These are phyloP conservation scores for Pegoplata infirma DNA, from an alignment of 2,888 invertebrate species.

Conservation along the genomic window DNA sequence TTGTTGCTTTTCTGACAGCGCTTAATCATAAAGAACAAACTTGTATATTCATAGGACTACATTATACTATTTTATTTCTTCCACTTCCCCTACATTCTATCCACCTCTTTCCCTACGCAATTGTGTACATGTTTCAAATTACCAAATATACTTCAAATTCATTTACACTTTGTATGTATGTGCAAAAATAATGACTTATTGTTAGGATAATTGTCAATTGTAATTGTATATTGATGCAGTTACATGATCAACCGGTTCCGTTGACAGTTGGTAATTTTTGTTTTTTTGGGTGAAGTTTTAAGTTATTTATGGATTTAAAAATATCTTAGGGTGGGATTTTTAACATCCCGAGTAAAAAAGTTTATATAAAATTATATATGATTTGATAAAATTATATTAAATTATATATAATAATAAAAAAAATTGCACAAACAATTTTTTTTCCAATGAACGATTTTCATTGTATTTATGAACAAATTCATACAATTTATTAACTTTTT, in stretches of 20 bases:
- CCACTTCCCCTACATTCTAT: neutral
- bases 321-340: too few relatives aligned
- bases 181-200: constrained; percentile 26
- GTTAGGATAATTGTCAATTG: constrained; percentile 32
- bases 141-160: neutral
- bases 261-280: neutral
- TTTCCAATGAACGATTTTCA: too few relatives aligned
- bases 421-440: too few relatives aligned
- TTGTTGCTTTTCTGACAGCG: constrained; percentile 29
- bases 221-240: constrained; percentile 4
- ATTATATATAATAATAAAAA: too few relatives aligned
- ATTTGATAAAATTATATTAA: too few relatives aligned
- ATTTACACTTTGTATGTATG: neutral
- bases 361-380: too few relatives aligned
- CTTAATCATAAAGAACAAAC: constrained; percentile 14
- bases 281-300: too few relatives aligned
- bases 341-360: too few relatives aligned
- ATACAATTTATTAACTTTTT: too few relatives aligned
- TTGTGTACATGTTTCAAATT: neutral
- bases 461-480: too few relatives aligned
- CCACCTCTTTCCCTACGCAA: neutral
- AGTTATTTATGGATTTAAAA: too few relatives aligned
- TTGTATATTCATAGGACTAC: neutral
- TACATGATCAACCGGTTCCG: neutral
- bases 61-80: too few relatives aligned